These are phyloP conservation scores for Drosophila tripunctata DNA, from an alignment of 2,888 invertebrate genomes.

Conservation along the genomic window DNA sequence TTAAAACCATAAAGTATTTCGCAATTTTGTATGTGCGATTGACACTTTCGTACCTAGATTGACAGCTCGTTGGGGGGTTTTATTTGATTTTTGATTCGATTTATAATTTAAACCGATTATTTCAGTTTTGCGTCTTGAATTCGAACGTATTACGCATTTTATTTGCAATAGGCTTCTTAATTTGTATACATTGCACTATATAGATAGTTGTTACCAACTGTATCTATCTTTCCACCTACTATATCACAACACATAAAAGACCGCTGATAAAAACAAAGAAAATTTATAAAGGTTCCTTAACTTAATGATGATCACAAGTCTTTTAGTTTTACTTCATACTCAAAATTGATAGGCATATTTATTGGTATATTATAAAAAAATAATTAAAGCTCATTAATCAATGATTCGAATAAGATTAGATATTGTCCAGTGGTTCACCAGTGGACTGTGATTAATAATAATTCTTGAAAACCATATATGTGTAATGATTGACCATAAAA, in stretches of 20 bases:
- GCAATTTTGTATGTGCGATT: no score
- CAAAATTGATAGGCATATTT: slow-evolving; percentile 10
- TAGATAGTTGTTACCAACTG: slow-evolving; percentile 10
- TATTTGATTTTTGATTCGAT: no score
- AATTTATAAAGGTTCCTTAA: slow-evolving; percentile 15
- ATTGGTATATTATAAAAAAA: background rate
- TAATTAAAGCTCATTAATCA: background rate
- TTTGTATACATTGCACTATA: background rate
- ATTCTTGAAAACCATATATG: background rate
- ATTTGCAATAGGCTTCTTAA: background rate
- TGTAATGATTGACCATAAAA: background rate
- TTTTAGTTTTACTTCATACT: background rate
- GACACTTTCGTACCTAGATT: no score
- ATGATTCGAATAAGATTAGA: slow-evolving; percentile 3
- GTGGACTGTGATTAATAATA: background rate
- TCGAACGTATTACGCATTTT: no score
- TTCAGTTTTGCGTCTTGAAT: no score
- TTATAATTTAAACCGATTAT: no score
- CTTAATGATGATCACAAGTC: slow-evolving; percentile 1
- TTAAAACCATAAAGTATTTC: no score
- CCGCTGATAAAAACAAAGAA: background rate
- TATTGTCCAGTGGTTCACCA: background rate
- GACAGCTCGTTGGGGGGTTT: no score
- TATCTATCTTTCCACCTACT: background rate
- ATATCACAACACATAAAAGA: no score